A percentile compares a stretch with the other conserved stretches of the same genome.
Evolutionary conservation across 2,888 invertebrate genomes (phyloP).

Genomic region (Eristalis arbustorum): DNA sequence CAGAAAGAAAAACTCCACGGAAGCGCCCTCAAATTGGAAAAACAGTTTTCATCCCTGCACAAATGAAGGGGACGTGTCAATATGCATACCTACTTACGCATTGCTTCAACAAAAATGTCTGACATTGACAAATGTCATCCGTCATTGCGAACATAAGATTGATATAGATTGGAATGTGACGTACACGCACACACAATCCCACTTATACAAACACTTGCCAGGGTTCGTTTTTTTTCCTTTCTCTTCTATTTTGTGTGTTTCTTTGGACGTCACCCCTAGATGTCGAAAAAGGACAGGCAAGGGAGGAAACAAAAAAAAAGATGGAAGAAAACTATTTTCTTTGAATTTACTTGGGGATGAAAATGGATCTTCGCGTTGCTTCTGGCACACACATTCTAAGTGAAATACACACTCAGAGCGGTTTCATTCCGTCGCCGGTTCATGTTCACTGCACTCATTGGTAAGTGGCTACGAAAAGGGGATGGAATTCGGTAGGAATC

Average conservation of each 20-base stretch:
- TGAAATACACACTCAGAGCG: slow-evolving; percentile 43
- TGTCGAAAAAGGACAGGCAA: slow-evolving; percentile 59
- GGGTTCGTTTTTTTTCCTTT: neutral
- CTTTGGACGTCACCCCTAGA: slow-evolving; percentile 43
- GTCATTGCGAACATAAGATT: slow-evolving; percentile 81
- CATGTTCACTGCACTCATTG: slow-evolving; percentile 38
- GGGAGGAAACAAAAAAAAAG: slow-evolving; percentile 32
- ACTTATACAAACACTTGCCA: slow-evolving; percentile 66
- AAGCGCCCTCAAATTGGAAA: slow-evolving; percentile 33
- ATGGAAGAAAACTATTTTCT: slow-evolving; percentile 58
- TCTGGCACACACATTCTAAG: slow-evolving; percentile 26
- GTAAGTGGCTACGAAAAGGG: slow-evolving; percentile 10
- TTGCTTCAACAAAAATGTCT: slow-evolving; percentile 78
- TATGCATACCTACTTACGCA: slow-evolving; percentile 65
- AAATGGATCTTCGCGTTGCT: slow-evolving; percentile 39
- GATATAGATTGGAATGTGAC: slow-evolving; percentile 81
- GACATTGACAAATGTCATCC: slow-evolving; percentile 81
- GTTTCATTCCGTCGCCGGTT: slow-evolving; percentile 11
- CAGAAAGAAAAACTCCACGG: slow-evolving; percentile 7
- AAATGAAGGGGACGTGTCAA: slow-evolving; percentile 68
- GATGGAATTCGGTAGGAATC: slow-evolving; percentile 34
- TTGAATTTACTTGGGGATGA: slow-evolving; percentile 58
- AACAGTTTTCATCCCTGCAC: slow-evolving; percentile 10
- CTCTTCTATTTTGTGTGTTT: neutral
- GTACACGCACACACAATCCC: slow-evolving; percentile 75